A percentile compares a stretch with the other conserved stretches of the same genome.
Conservation (phyloP, 2,888 invertebrate species). For the Arctia plantaginis region DNA sequence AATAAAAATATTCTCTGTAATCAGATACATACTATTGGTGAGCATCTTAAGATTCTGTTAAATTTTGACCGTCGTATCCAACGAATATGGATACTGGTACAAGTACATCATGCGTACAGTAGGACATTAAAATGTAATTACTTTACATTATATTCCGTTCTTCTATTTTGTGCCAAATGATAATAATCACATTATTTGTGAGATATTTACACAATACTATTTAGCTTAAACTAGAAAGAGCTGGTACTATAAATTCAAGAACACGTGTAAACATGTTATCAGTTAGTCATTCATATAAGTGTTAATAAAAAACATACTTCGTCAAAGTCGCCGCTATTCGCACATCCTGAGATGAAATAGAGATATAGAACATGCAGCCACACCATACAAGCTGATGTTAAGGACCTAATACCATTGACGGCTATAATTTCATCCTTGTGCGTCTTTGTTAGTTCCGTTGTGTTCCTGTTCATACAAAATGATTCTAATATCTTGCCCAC, state of each 20-base stretch:
- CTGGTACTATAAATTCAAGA: too few species aligned
- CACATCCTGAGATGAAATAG: not conserved
- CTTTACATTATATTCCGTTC: not conserved
- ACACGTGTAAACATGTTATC: too few species aligned
- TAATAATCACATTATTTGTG: too few species aligned
- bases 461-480: not conserved
- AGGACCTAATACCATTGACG: not conserved
- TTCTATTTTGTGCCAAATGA: not conserved
- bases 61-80: not conserved
- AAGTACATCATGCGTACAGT: too few species aligned
- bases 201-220: too few species aligned
- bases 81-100: not conserved
- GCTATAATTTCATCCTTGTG: not conserved
- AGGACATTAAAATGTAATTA: not conserved
- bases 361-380: not conserved
- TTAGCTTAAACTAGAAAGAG: too few species aligned
- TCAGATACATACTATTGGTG: not conserved
- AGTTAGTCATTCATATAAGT: not conserved
- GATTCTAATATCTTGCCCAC: not conserved
- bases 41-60: not conserved
- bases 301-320: not conserved
- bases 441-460: not conserved
- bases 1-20: not conserved
- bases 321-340: not conserved
- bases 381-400: not conserved